Evolutionary conservation across 2,888 invertebrate species (phyloP).

Genomic region (Calliphora vomitoria): DNA sequence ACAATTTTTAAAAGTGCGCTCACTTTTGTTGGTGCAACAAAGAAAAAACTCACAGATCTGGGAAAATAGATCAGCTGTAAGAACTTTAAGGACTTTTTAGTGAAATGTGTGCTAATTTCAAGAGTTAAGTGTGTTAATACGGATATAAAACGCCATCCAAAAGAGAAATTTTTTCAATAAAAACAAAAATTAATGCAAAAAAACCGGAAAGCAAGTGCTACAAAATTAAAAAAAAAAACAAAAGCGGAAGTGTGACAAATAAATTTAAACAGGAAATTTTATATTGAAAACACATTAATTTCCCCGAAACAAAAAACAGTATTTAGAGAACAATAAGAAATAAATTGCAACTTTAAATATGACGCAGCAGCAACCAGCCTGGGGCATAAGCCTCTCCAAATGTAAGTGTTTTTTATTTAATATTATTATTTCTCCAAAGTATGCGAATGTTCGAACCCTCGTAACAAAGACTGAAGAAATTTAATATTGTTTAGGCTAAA

Average conservation of each 20-base stretch:
- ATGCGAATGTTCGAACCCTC: neutral
- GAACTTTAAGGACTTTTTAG: slow-evolving; percentile 36
- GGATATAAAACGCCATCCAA: neutral
- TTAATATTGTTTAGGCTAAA: neutral
- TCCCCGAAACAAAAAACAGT: slow-evolving; percentile 1
- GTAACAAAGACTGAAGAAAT: neutral
- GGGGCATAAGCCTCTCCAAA: slow-evolving; percentile 82
- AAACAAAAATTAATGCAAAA: slow-evolving; percentile 11
- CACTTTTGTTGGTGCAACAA: slow-evolving; percentile 1
- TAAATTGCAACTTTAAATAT: slow-evolving; percentile 75
- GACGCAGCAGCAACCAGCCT: slow-evolving; percentile 82
- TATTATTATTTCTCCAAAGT: neutral
- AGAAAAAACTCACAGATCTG: slow-evolving; percentile 4
- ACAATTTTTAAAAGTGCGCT: slow-evolving; percentile 19
- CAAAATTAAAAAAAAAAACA: neutral
- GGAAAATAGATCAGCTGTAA: neutral
- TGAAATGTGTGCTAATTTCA: slow-evolving; percentile 3
- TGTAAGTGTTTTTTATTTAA: slow-evolving; percentile 80
- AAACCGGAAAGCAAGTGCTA: neutral
- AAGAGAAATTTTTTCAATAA: neutral
- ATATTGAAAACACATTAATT: slow-evolving; percentile 13
- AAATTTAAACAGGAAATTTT: slow-evolving; percentile 59
- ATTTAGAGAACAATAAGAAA: slow-evolving; percentile 8
- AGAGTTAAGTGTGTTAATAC: slow-evolving; percentile 12
- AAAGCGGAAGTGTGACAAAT: slow-evolving; percentile 62